These are phyloP conservation scores for Triplophysa dalaica DNA, from an alignment of 2,113 vertebrate species.

Conservation along the genomic window DNA sequence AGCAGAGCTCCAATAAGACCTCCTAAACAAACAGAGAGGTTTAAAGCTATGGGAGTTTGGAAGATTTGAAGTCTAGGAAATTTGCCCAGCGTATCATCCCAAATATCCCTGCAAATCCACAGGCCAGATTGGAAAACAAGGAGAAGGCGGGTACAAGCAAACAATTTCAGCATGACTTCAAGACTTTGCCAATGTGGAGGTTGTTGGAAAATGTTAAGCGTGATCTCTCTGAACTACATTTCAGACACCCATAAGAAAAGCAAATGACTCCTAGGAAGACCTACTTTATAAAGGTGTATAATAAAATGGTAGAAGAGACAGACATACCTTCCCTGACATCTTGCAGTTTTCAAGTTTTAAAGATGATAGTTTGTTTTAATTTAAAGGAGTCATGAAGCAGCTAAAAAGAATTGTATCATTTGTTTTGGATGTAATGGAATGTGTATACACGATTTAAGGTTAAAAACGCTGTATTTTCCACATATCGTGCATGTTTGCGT, in stretches of 20 bases:
- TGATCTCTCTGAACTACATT: conserved; percentile 24
- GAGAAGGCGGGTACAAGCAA: conserved; percentile 24
- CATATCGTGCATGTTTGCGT: too few species aligned
- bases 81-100: conserved; percentile 44
- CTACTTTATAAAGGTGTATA: too few species aligned
- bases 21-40: conserved; percentile 45
- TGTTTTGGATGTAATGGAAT: too few species aligned
- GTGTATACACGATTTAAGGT: too few species aligned
- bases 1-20: conserved; percentile 11
- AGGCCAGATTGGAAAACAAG: conserved; percentile 29
- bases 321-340: too few species aligned
- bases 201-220: conserved; percentile 4
- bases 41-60: conserved; percentile 29
- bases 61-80: conserved; percentile 42
- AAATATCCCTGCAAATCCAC: conserved; percentile 47
- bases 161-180: conserved; percentile 4
- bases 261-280: conserved; percentile 23
- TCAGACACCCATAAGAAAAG: conserved; percentile 1
- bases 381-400: too few species aligned
- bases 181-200: conserved; percentile 33
- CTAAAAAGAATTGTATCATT: too few species aligned
- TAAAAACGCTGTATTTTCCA: too few species aligned
- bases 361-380: too few species aligned
- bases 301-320: too few species aligned
- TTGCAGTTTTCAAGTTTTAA: too few species aligned